Conservation (phyloP, 2,113 vertebrate species). For the Alosa alosa region DNA sequence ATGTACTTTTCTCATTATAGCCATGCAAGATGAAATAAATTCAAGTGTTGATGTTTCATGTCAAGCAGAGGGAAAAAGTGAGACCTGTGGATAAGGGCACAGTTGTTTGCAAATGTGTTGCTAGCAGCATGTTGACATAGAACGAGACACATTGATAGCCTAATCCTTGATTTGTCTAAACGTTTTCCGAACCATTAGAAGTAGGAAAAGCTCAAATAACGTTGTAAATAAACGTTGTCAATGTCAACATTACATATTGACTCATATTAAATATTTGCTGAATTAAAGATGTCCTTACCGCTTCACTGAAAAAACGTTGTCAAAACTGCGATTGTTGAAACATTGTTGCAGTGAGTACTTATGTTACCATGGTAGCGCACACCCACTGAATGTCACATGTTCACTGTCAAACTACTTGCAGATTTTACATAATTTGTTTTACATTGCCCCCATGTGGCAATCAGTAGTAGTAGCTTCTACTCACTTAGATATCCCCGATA, state of each 20-base stretch:
- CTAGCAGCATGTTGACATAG: no score
- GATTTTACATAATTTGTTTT: background rate
- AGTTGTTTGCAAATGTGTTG: no score
- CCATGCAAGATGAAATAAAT: background rate
- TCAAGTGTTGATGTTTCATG: background rate
- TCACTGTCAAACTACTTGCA: background rate
- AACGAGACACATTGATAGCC: no score
- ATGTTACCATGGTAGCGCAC: constrained; percentile 45
- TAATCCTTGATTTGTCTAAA: no score
- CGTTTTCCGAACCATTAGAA: background rate
- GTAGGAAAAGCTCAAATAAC: background rate
- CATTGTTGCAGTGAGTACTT: background rate
- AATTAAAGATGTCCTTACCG: background rate
- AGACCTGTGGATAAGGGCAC: background rate
- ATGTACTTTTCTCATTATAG: constrained; percentile 31
- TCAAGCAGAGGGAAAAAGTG: no score
- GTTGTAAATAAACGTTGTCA: background rate
- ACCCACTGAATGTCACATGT: background rate
- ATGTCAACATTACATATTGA: no score
- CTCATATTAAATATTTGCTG: no score
- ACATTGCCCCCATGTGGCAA: background rate
- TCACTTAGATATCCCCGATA: background rate
- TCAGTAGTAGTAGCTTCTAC: background rate
- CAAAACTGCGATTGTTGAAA: background rate
- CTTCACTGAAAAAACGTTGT: background rate